Evolutionary conservation across 2,888 invertebrate genomes (phyloP), one percentile per base, ranked within the genome.

Genomic region (Calameuta idolon): DNA sequence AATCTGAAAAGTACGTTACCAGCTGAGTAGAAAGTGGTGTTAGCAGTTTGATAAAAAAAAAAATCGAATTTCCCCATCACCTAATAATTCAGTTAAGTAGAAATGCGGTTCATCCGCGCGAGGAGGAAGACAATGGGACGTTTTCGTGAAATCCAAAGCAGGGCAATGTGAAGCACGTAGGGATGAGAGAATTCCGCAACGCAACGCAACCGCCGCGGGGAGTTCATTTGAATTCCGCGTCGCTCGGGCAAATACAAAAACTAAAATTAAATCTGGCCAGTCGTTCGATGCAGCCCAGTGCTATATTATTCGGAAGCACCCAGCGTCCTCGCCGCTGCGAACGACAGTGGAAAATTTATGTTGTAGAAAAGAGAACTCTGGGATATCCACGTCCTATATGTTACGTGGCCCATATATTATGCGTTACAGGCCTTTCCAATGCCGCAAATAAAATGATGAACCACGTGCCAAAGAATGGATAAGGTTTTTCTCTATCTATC

Each of bases 211-310:
- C 40, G 81, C 77, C 73, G 75, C 73, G 73, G 73, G 79, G 79
- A 77, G 76, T 81, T 86, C 81, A 83, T 85, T 85, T 85, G 77
- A 84, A 86, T 86, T 84, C 83, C 75, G 40, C 69, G 69, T 69
- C 5, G 33, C 69, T 69, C 69, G 12, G 76, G 71, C 34, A 71
- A 31, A 33, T 34, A 69, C 34, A 85, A 84, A 81, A 80, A 80
- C 76, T 81, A 77, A 85, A 88, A 87, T 87, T 84, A 86, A 88
- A 87, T 86, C 85, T 84, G 82, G 78, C 79, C 77, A 81, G 80
- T 83, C 81, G 77, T 69, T 77, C 81, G 75, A 79, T 74, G 78
- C 69, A 77, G 73, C 79, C 82, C 80, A 40, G 40, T 15, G 79
- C 82, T 81, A 81, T 80, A 83, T 83, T 82, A 83, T 83, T 82